Conservation (phyloP, 2,113 vertebrate genomes). For the Ranitomeya imitator region DNA sequence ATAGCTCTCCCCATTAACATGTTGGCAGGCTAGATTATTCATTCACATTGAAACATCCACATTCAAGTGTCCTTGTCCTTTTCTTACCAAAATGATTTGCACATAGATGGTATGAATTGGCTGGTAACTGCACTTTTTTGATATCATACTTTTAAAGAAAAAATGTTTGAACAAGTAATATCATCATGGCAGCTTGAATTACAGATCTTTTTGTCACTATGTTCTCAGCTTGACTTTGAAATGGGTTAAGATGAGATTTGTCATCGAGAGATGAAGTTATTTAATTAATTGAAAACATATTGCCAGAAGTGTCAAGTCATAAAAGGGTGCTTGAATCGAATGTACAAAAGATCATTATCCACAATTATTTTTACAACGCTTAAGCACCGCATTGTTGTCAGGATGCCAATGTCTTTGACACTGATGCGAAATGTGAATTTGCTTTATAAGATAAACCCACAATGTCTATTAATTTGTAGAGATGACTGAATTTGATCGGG, state of each 20-base stretch:
- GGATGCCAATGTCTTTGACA: constrained; percentile 5
- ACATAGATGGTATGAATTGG: constrained; percentile 17
- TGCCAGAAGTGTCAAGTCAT: constrained; percentile 9
- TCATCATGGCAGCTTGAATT: constrained; percentile 42
- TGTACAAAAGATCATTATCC: background rate
- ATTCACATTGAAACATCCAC: constrained; percentile 25
- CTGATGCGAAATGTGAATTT: background rate
- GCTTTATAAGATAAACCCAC: background rate
- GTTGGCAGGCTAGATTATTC: constrained; percentile 14
- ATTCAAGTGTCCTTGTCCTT: constrained; percentile 21
- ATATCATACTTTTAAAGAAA: background rate
- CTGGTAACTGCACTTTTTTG: constrained; percentile 8
- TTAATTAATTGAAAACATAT: constrained; percentile 4
- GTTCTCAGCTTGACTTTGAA: constrained; percentile 16
- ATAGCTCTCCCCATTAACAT: constrained; percentile 22
- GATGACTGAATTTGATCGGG: too few species aligned
- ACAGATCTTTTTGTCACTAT: constrained; percentile 16
- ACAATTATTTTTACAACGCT: background rate
- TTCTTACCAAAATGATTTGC: background rate
- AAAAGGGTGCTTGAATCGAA: constrained; percentile 13
- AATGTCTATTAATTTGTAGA: constrained; percentile 22
- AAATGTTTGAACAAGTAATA: constrained; percentile 20
- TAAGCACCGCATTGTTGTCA: background rate
- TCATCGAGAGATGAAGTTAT: constrained; percentile 6
- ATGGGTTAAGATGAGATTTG: background rate